A percentile compares a stretch with the other conserved stretches of the same genome.
Evolutionary conservation across 2,888 invertebrate species (phyloP).

Genomic region (Epirrita christyi): DNA sequence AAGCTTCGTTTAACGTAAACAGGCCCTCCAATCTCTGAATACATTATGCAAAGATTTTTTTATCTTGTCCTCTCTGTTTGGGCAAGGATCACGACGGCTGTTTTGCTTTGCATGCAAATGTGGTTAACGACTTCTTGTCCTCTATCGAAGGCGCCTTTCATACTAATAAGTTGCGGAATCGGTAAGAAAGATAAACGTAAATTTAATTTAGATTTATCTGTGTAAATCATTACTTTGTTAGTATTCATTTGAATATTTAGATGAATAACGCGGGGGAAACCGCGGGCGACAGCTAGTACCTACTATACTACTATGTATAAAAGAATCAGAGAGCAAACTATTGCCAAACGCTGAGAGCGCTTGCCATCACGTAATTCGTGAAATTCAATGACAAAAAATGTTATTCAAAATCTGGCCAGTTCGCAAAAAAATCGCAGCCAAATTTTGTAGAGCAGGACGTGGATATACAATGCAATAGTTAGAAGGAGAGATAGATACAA

Average conservation of each 20-base stretch:
- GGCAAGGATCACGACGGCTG: slow-evolving; percentile 48
- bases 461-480: slow-evolving; percentile 42
- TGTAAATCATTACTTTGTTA: too few species aligned
- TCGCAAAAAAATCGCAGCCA: slow-evolving; percentile 72
- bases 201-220: too few species aligned
- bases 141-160: slow-evolving; percentile 12
- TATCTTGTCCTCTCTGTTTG: slow-evolving; percentile 54
- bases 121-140: slow-evolving; percentile 48
- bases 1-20: slow-evolving; percentile 55
- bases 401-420: slow-evolving; percentile 53
- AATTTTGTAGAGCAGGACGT: slow-evolving; percentile 59
- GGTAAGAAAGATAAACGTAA: not conserved
- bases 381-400: slow-evolving; percentile 70
- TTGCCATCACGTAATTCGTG: slow-evolving; percentile 71
- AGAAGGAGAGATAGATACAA: slow-evolving; percentile 65
- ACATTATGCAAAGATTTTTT: slow-evolving; percentile 67
- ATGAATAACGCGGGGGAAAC: too few species aligned
- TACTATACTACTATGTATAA: too few species aligned
- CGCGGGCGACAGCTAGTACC: too few species aligned
- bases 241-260: too few species aligned
- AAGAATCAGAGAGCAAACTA: not conserved
- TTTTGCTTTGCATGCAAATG: slow-evolving; percentile 60
- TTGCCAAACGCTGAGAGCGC: slow-evolving; percentile 46
- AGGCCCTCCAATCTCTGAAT: slow-evolving; percentile 51
- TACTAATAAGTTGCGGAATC: not conserved